Conservation (phyloP, 2,888 invertebrate species). For the Pheosia tremula region DNA sequence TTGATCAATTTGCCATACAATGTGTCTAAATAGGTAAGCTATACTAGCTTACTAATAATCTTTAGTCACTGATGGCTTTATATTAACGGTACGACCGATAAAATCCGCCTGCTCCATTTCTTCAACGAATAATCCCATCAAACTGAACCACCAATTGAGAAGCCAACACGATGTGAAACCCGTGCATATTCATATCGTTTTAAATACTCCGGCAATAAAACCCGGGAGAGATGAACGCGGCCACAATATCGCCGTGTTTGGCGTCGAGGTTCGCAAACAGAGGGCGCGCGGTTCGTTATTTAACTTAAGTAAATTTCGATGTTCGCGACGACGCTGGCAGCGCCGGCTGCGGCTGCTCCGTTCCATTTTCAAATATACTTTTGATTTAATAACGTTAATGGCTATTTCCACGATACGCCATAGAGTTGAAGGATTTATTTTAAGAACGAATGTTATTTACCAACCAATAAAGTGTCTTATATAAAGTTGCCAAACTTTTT, state of each 20-base stretch:
- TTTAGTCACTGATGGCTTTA: neutral
- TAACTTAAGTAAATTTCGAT: conserved; percentile 84
- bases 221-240: conserved; percentile 47
- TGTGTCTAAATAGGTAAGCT: too few species aligned
- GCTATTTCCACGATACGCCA: conserved; percentile 19
- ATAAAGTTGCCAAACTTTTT: too few species aligned
- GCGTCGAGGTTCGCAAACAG: conserved; percentile 72
- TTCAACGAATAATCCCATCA: conserved; percentile 13
- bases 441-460: too few species aligned
- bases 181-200: conserved; percentile 73
- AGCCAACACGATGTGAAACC: conserved; percentile 47
- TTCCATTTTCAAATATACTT: conserved; percentile 59
- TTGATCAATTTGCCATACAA: too few species aligned
- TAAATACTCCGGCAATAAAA: conserved; percentile 66
- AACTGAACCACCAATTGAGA: conserved; percentile 40
- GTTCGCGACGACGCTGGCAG: conserved; percentile 55
- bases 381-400: conserved; percentile 54
- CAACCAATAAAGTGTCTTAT: too few species aligned
- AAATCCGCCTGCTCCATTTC: neutral
- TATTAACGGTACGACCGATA: neutral
- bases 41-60: too few species aligned
- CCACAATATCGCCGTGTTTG: conserved; percentile 68
- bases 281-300: conserved; percentile 81
- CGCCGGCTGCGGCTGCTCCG: conserved; percentile 46
- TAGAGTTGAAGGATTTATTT: neutral